phyloP scores from a whole-genome alignment of 37 sponge, comb jelly and placozoan genomes.

The Halichondria panicea region DNA sequence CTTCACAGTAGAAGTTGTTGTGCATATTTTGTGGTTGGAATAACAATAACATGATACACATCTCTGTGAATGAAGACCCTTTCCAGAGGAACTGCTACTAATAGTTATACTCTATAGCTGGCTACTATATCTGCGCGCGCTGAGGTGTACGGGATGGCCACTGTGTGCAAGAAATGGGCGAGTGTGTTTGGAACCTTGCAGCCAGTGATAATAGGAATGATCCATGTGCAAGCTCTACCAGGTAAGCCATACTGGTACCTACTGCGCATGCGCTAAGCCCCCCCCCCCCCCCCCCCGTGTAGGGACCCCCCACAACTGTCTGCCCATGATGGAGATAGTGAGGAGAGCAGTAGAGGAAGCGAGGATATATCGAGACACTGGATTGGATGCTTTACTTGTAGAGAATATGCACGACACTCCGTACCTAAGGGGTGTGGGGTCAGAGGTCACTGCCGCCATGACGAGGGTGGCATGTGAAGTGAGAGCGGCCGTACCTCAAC shows the following conservation, averaged over 20 bases:
- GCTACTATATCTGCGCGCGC: too few relatives aligned
- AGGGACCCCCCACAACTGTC: slow-evolving; percentile 60
- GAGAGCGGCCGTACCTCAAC: not conserved
- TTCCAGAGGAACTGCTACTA: too few relatives aligned
- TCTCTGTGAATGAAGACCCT: too few relatives aligned
- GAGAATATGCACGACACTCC: slow-evolving; percentile 97
- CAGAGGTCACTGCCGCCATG: slow-evolving; percentile 80
- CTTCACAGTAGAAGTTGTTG: not conserved
- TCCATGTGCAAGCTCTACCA: slow-evolving; percentile 81
- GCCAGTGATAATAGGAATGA: slow-evolving; percentile 70
- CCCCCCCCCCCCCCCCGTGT: too few relatives aligned
- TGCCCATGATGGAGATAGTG: slow-evolving; percentile 42
- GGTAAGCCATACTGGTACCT: slow-evolving; percentile 35
- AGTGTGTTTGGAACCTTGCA: not conserved
- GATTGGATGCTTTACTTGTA: slow-evolving; percentile 79
- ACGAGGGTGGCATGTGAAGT: slow-evolving; percentile 63
- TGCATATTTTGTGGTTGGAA: too few relatives aligned
- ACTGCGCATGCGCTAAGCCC: not conserved
- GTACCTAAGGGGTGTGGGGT: slow-evolving; percentile 58
- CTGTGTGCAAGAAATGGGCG: too few relatives aligned
- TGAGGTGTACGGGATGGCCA: too few relatives aligned
- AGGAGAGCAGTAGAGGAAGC: slow-evolving; percentile 60
- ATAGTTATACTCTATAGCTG: too few relatives aligned
- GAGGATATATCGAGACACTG: slow-evolving; percentile 43
- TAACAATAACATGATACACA: too few relatives aligned